Conservation (phyloP, 2,888 invertebrate species). For the Fragum whitleyi region DNA sequence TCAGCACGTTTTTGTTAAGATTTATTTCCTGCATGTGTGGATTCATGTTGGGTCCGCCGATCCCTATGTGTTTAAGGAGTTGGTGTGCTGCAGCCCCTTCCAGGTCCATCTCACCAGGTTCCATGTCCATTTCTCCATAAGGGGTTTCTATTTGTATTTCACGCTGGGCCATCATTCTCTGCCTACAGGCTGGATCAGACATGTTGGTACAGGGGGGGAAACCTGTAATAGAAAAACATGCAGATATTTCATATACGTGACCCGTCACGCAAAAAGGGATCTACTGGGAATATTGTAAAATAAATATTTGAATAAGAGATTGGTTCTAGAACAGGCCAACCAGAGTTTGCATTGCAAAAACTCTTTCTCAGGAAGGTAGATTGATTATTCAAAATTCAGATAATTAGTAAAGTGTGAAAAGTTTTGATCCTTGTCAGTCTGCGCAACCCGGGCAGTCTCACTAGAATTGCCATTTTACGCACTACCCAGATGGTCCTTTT, state of each 20-base stretch:
- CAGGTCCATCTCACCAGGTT: slow-evolving; percentile 57
- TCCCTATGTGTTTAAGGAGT: slow-evolving; percentile 39
- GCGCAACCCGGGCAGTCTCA: no score
- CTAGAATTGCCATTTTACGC: no score
- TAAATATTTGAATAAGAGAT: no score
- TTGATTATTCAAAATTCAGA: no score
- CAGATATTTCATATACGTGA: not conserved
- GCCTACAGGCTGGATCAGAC: slow-evolving; percentile 50
- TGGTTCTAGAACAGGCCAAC: no score
- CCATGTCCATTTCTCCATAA: slow-evolving; percentile 57
- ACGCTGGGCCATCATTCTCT: slow-evolving; percentile 33
- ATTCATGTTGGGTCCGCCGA: slow-evolving; percentile 22
- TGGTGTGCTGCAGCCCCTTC: slow-evolving; percentile 52
- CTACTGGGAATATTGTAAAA: no score
- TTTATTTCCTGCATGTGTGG: slow-evolving; percentile 53
- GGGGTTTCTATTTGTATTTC: slow-evolving; percentile 54
- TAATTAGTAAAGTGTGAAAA: no score
- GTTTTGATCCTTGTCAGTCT: no score
- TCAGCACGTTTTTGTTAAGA: slow-evolving; percentile 46
- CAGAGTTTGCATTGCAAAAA: no score
- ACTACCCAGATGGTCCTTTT: no score
- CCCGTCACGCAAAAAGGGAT: no score
- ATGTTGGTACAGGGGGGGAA: slow-evolving; percentile 38
- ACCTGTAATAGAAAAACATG: slow-evolving; percentile 4
- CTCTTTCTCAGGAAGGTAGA: no score